Base-by-base conservation (phyloP, 2,888 invertebrate species). In the Melanotus villosus region DNA sequence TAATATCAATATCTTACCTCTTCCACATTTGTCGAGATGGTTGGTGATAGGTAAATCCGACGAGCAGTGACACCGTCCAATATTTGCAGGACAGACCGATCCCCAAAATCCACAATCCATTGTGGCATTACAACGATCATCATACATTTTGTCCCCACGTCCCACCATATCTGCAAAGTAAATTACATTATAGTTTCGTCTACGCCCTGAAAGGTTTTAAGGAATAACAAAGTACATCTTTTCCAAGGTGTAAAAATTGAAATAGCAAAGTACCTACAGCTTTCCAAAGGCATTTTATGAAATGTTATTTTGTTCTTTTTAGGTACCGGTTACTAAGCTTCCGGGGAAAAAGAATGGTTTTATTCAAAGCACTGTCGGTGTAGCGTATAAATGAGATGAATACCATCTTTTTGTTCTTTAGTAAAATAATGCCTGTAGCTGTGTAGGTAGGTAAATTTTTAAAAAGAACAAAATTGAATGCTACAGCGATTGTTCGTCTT, bases 21-120 rank as follows among this genome's bases (percentile, higher is more conserved):
- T 91, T 78, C 94, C 95, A 85, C 95, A 95, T 85, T 93, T 94
- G 84, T 95, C 93, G 79, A 94, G 87, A 83, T 94, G 94, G 86
- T 95, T 94, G 80, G 93, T 93, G 77, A 91, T 90, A 16, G 90
- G 90, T 75, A 90, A 88, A 77, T 93, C 92, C 21, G 91, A 89
- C 72, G 88, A 88, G 83, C 95, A 95, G 78, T 89, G 88, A 82
- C 95, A 95, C 75, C 88, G 89, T 80, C 89, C 90, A 80, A 89
- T 89, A 75, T 87, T 87, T 18, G 88, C 87, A 79, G 93, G 91
- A 82, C 95, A 95, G 70, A 91, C 87, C 32, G 93, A 90, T 74
- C 92, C 91, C 56, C 87, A 87, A 84, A 93, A 94, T 60, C 91
- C 90, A 81, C 95, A 95, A 79, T 95, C 93, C 67, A 86, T 83